Evolutionary conservation across 2,113 vertebrate species (phyloP), one percentile per base, ranked within the genome.

Genomic region (Siphamia tubifer): DNA sequence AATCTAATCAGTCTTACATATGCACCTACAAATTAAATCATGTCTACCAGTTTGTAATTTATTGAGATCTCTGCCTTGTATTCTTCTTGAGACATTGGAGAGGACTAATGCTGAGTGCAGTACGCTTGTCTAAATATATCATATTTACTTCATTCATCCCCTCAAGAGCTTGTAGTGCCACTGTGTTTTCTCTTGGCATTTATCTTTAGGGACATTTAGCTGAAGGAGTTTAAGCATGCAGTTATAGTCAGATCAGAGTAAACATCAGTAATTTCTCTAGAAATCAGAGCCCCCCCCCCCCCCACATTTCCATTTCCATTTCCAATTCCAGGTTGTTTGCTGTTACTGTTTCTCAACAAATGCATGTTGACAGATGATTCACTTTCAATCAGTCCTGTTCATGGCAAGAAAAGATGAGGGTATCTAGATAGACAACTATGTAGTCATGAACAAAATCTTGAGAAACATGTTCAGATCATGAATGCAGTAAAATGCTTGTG

Each of bases 111-210:
- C 25, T 4, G 45, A 36, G 36, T 40, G 43, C 40, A 68, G 47
- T 30, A 28, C 15, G 4, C 67, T 69, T 88, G 85, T 86, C 78
- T 69, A 43, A 81, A 70, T 80, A n/a, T 65, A 89, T 90, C 52
- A 86, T 56, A 68, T 83, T 71, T 74, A 73, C 77, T 85, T 38
- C 1, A 21, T 75, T 65, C 60, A 74, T 68, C 51, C 58, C 72
- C 58, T 78, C 43, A 24, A 62, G 77, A 73, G 24, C 38, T 69
- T 16, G 32, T n/a, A 38, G 56, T 52, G 43, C 25, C 24, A 47
- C 30, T 40, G 30, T 16, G 20, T 35, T 61, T 70, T 48, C 44
- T 61, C 13, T 17, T 30, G 44, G 53, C 70, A 61, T 39, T 24
- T 51, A 68, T 77, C 60, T 74, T 32, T 45, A 20, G 65, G 78